Percentiles rank a stretch among this genome's conserved stretches.
Conservation (phyloP, 1,140 invertebrate genomes). For the Drosophila repletoides region DNA sequence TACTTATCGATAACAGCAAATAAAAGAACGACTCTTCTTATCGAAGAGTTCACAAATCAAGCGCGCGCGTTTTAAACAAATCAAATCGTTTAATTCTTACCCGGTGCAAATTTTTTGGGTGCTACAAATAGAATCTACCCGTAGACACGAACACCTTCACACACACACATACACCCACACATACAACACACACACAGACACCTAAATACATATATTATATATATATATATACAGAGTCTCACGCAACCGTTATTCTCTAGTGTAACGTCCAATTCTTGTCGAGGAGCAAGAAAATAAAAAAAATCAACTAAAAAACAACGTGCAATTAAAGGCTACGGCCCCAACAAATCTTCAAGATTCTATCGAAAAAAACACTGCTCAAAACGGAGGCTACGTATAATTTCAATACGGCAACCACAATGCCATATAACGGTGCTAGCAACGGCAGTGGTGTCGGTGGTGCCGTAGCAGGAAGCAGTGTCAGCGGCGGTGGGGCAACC, state of each 20-base stretch:
- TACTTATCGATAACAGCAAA: constrained; percentile 9
- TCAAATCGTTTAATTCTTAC: constrained; percentile 3
- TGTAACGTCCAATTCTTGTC: not conserved
- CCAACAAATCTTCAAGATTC: constrained; percentile 75
- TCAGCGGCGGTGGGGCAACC: constrained; percentile 72
- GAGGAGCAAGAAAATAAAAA: not conserved
- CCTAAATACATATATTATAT: not conserved
- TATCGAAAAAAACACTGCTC: constrained; percentile 71
- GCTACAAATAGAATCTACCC: too few species aligned
- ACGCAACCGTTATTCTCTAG: not conserved
- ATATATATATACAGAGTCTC: too few species aligned
- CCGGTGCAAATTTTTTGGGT: too few species aligned
- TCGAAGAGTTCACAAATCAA: constrained; percentile 9
- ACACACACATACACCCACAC: not conserved
- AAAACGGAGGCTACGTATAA: constrained; percentile 72
- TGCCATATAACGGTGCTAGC: constrained; percentile 80
- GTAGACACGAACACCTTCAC: not conserved
- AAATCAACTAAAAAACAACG: constrained; percentile 22
- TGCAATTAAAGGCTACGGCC: constrained; percentile 57
- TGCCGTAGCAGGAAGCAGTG: constrained; percentile 53
- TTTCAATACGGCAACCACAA: constrained; percentile 78
- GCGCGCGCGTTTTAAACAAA: constrained; percentile 51
- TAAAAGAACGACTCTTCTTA: not conserved
- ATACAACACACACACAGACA: not conserved
- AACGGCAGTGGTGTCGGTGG: constrained; percentile 75